Evolutionary conservation across 2,113 vertebrate species (phyloP).

Genomic region (Martes martes): DNA sequence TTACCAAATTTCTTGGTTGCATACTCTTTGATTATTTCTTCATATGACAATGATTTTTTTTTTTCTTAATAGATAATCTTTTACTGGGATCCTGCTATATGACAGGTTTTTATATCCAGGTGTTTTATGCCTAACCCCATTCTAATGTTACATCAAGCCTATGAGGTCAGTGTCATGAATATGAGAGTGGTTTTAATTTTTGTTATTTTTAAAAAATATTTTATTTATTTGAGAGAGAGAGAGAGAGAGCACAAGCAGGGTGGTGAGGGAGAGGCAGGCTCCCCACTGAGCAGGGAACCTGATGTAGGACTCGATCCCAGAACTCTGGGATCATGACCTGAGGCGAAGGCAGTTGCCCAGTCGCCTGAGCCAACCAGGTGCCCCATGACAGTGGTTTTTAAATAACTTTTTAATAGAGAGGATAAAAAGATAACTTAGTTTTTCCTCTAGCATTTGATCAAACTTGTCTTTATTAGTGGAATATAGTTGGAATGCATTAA

Average conservation of each 20-base stretch:
- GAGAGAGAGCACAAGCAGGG: too few relatives aligned
- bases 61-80: background rate
- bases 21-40: background rate
- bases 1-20: background rate
- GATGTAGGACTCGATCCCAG: too few relatives aligned
- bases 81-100: background rate
- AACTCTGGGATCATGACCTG: too few relatives aligned
- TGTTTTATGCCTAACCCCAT: background rate
- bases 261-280: too few relatives aligned
- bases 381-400: background rate
- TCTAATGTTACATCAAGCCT: background rate
- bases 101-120: background rate
- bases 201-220: too few relatives aligned
- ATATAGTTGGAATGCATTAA: background rate
- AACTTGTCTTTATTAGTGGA: background rate
- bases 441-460: constrained; percentile 23
- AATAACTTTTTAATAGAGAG: background rate
- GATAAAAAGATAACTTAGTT: background rate
- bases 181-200: background rate
- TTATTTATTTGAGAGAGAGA: too few relatives aligned
- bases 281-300: too few relatives aligned
- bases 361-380: too few relatives aligned
- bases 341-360: too few relatives aligned
- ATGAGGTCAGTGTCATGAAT: background rate
- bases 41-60: background rate